These are phyloP conservation scores for Anarsia innoxiella DNA, from an alignment of 2,888 invertebrate species.

Conservation along the genomic window DNA sequence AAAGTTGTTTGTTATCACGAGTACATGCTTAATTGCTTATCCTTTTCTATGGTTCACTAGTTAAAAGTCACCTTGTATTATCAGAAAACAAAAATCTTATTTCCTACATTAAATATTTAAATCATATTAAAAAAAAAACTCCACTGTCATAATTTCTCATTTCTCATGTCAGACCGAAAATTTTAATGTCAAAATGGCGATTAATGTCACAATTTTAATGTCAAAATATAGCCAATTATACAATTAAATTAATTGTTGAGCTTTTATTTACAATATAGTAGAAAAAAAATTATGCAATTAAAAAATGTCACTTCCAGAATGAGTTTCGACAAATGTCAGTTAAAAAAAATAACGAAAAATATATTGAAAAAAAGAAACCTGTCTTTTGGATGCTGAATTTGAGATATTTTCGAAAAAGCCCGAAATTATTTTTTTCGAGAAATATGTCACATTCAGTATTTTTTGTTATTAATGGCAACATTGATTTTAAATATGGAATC, in stretches of 20 bases:
- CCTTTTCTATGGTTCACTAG: too few species aligned
- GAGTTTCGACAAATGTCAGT: not conserved
- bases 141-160: constrained; percentile 5
- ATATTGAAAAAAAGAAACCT: too few species aligned
- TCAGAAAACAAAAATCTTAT: constrained; percentile 10
- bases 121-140: not conserved
- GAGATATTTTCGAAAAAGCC: constrained; percentile 1
- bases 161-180: not conserved
- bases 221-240: not conserved
- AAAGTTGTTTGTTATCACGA: too few species aligned
- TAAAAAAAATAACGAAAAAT: too few species aligned
- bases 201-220: not conserved
- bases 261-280: not conserved
- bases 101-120: not conserved
- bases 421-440: not conserved
- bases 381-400: too few species aligned
- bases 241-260: not conserved
- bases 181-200: not conserved
- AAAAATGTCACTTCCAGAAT: too few species aligned
- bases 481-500: too few species aligned
- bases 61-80: too few species aligned
- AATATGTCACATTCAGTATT: not conserved
- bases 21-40: too few species aligned
- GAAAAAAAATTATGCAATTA: constrained; percentile 1
- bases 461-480: constrained; percentile 2